Evolutionary conservation across 2,797 vertebrate species (phyloP).

Genomic region (Chelonia mydas): DNA sequence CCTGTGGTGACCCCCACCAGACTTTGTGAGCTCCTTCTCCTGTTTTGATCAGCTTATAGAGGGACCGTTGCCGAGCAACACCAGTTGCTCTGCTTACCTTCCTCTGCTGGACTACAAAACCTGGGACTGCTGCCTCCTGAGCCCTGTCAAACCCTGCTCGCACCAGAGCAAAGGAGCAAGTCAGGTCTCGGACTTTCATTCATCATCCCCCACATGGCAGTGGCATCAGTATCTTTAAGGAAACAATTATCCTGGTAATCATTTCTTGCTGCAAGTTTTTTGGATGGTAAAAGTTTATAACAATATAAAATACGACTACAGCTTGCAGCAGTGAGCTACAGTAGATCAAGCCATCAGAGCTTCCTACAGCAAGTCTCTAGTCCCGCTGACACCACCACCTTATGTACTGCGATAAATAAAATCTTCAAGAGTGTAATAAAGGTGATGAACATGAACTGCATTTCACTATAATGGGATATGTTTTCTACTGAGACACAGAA

Average conservation of each 20-base stretch:
- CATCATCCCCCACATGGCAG: accelerated
- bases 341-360: constrained; percentile 25
- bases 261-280: not conserved
- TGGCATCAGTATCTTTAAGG: not conserved
- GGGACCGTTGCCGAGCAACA: accelerated
- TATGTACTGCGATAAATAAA: constrained; percentile 11
- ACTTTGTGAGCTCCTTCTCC: not conserved
- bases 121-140: not conserved
- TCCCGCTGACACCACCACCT: constrained; percentile 14
- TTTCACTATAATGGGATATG: constrained; percentile 37
- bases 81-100: not conserved
- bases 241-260: not conserved
- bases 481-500: not conserved
- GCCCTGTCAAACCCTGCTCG: not conserved
- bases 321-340: constrained; percentile 5
- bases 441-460: not conserved
- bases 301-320: constrained; percentile 11
- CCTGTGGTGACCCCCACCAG: too few relatives aligned
- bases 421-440: constrained; percentile 42
- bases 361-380: not conserved
- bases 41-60: not conserved
- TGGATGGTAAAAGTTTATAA: constrained; percentile 16
- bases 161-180: not conserved
- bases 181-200: not conserved
- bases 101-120: accelerated